Evolutionary conservation across 2,797 vertebrate genomes (phyloP).

Genomic region (Knipowitschia caucasica): DNA sequence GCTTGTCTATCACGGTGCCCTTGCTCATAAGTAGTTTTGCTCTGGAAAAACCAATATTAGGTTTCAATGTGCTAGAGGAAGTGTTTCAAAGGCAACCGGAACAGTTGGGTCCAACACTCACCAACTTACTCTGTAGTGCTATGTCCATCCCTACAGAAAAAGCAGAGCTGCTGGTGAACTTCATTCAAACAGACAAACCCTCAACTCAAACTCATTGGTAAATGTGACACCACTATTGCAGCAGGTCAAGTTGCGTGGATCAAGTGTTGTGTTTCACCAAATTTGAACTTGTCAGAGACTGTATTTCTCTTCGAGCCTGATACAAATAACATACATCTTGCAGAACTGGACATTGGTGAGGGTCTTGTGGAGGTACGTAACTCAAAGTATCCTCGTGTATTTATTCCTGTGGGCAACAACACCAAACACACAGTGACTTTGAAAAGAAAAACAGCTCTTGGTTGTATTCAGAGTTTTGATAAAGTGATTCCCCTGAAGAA

Average conservation of each 20-base stretch:
- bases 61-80: background rate
- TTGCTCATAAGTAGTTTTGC: background rate
- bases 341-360: no score
- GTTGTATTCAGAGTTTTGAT: slow-evolving; percentile 10
- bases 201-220: background rate
- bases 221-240: background rate
- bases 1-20: background rate
- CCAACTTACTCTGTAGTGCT: no score
- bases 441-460: slow-evolving; percentile 16
- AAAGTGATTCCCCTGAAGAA: background rate
- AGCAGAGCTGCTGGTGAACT: slow-evolving; percentile 10
- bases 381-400: no score
- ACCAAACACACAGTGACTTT: slow-evolving; percentile 26
- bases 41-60: background rate
- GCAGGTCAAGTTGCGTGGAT: no score
- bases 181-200: slow-evolving; percentile 10
- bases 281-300: no score
- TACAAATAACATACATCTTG: no score
- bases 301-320: no score
- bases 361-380: no score
- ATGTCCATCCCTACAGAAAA: slow-evolving; percentile 5
- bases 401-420: no score
- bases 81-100: background rate
- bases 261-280: no score
- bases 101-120: background rate